Percentiles rank a stretch among this genome's conserved stretches.
Conservation (phyloP, 2,113 vertebrate species). For the Dipodomys spectabilis region DNA sequence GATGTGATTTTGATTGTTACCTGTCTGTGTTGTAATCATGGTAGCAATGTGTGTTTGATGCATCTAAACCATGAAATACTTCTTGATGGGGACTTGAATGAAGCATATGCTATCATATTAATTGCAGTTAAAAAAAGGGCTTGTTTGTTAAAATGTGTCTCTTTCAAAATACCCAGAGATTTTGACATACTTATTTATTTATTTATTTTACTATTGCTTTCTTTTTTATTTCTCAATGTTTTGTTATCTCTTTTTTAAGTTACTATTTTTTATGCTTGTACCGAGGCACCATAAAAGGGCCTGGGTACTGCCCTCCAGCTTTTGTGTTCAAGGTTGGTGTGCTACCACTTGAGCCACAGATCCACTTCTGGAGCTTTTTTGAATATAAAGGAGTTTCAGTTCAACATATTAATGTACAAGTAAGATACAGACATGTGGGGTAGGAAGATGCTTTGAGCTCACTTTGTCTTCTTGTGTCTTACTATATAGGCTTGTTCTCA, state of each 20-base stretch:
- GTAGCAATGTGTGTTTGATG: rapidly evolving
- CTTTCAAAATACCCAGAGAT: background rate
- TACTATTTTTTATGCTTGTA: too few relatives aligned
- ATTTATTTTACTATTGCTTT: too few relatives aligned
- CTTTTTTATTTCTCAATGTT: too few relatives aligned
- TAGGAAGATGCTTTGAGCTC: background rate
- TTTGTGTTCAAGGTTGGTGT: too few relatives aligned
- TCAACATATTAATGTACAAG: too few relatives aligned
- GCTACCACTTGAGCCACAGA: too few relatives aligned
- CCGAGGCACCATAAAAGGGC: too few relatives aligned
- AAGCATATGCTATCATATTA: background rate
- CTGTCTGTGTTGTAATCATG: background rate
- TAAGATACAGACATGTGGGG: too few relatives aligned
- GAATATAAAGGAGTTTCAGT: too few relatives aligned
- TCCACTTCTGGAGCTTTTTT: too few relatives aligned
- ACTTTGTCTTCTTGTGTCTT: background rate
- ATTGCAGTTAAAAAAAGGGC: background rate
- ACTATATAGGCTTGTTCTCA: background rate
- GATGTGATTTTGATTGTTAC: background rate
- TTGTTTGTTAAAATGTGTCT: slow-evolving; percentile 42
- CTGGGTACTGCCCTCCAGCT: too few relatives aligned
- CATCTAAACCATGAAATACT: background rate
- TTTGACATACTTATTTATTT: background rate
- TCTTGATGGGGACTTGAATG: background rate
- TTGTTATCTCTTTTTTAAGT: too few relatives aligned